phyloP scores from a whole-genome alignment of 2,113 vertebrate genomes.

The Acinonyx jubatus region DNA sequence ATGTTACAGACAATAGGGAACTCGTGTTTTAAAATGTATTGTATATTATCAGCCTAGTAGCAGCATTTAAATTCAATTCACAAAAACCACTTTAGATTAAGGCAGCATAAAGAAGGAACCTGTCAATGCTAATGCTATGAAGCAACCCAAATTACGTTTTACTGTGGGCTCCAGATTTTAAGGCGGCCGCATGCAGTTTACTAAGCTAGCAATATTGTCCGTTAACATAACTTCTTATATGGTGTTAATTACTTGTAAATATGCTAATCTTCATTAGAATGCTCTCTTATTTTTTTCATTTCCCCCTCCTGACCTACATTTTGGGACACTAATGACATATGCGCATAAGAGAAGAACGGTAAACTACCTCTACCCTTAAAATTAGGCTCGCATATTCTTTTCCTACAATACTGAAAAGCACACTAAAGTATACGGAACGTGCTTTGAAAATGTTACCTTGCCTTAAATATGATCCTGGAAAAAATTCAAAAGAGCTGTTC shows the following conservation, averaged over 20 bases:
- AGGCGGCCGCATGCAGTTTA: background rate
- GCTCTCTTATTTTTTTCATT: background rate
- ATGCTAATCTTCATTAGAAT: background rate
- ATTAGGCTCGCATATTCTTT: background rate
- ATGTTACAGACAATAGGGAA: slow-evolving; percentile 52
- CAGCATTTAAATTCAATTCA: slow-evolving; percentile 69
- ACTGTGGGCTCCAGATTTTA: slow-evolving; percentile 32
- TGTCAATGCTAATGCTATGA: slow-evolving; percentile 24
- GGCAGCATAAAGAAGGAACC: slow-evolving; percentile 40
- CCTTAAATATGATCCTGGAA: background rate
- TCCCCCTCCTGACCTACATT: background rate
- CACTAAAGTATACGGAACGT: background rate
- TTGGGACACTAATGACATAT: background rate
- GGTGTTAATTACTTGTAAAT: slow-evolving; percentile 34
- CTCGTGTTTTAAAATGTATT: slow-evolving; percentile 45
- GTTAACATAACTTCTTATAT: background rate
- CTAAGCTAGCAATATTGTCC: background rate
- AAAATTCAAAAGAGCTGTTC: background rate
- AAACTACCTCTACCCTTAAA: background rate
- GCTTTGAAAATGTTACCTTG: slow-evolving; percentile 12
- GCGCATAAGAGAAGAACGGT: background rate
- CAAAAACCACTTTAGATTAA: slow-evolving; percentile 70
- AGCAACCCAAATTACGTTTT: slow-evolving; percentile 52
- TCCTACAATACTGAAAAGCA: background rate
- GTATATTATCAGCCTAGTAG: slow-evolving; percentile 52